Evolutionary conservation across 1,140 invertebrate genomes (phyloP), one percentile per base, ranked within the genome.

Genomic region (Teleopsis dalmanni): DNA sequence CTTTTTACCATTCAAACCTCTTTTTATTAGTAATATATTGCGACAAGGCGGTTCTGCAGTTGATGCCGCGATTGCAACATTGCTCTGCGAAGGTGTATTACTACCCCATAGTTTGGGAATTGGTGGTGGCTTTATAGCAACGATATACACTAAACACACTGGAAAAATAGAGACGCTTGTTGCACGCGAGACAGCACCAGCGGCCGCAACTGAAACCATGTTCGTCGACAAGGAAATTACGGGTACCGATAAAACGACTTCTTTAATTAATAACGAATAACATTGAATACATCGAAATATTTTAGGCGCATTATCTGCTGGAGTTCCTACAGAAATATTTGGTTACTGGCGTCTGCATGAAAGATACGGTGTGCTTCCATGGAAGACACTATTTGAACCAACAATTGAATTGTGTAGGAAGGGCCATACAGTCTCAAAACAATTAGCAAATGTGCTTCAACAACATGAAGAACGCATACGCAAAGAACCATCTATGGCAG

Each of bases 311-410:
- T 61, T 88, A 40, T 78, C 94, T 1, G 80, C 91, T 6, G 95
- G 84, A 0, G 85, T 96, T 8, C 95, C 95, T 1, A 93, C 92
- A 6, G 94, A 97, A 71, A 64, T 98, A 2, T 75, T 76, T 50
- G 95, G 94, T 0, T 95, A 92, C 64, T 85, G 84, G 80, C 77
- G 79, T 36, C 78, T 89, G 1, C 83, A 95, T 65, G 65, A 81
- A 27, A 78, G 74, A 56, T 95, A 84, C 56, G 83, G 91, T 0
- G 81, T 76, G 48, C 62, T 95, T 13, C 74, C 79, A 0, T 98
- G 95, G 95, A 68, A 68, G 18, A 79, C 84, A 0, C 70, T 97
- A 7, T 84, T 98, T 47, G 55, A 79, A 52, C 89, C 91, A 0
- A 79, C 88, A 0, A 88, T 89, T 16, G 73, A 84, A 36, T 65